Base-by-base conservation (phyloP, 2,888 invertebrate species). In the Cheilosia urbana region DNA sequence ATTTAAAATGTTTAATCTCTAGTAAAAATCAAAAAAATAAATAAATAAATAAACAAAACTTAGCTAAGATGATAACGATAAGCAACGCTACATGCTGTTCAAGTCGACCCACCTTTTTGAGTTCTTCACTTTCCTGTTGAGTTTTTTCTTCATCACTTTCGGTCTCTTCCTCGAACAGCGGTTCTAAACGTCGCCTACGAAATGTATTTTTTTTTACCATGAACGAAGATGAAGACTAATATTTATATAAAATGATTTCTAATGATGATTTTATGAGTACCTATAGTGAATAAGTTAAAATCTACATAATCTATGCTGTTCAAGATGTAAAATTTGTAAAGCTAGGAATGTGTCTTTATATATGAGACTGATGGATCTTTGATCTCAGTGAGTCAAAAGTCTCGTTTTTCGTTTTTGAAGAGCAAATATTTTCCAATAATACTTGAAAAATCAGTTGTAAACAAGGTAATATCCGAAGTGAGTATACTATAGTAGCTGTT, bases 161-260 rank as follows among this genome's bases (percentile, higher is more conserved):
- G 21, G 96, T 96, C 88, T 97, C 97, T 92, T 97, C 97, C 92
- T 97, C 97, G 87, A 96, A 94, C 6, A 97, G 93, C 63, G 97
- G 97, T 91, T 97, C 97, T 90, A 97, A 92, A 88, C 96, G 94
- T 92, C 96, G 93, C 91, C 95, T 95, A 91, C 93, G 94, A 89
- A 94, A 93, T 88, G 91, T 63, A 90, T 17, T 90, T 88, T 66
- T 21, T 65, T 81, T 53, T 73, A 62, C 55, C 60, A 73, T 87
- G 87, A 89, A 88, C 68, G 85, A 76, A 72, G 71, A 82, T 81
- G 83, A 77, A 83, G 78, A 87, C 88, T 89, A 87, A 78, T 87
- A 49, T 34, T 57, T 62, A 57, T 62, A 57, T 57, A 13, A 68
- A 57, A 71, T 62, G 17, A 19, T 27, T 21, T 60, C 60, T 68